A percentile compares a stretch with the other conserved stretches of the same genome.
Evolutionary conservation across 2,113 vertebrate species (phyloP).

Genomic region (Microtus ochrogaster): DNA sequence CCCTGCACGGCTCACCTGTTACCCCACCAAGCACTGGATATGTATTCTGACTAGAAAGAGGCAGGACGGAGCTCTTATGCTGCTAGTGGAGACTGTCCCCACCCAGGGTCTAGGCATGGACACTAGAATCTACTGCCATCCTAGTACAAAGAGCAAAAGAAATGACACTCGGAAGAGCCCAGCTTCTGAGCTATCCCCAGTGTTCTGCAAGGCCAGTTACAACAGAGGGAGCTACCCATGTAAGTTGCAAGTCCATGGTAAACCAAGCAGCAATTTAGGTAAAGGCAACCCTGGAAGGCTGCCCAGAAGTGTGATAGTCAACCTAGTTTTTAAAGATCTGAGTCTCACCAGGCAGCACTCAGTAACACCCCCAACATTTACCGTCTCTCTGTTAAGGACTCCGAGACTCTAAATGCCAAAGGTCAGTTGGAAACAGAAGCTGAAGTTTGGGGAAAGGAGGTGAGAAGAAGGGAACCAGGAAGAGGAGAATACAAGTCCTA

Average conservation of each 20-base stretch:
- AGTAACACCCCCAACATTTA: neutral
- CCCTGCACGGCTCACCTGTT: neutral
- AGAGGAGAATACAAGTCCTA: neutral
- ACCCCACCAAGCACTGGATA: neutral
- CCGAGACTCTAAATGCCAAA: neutral
- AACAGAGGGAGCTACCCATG: neutral
- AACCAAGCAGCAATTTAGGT: slow-evolving; percentile 1
- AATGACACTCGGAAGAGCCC: neutral
- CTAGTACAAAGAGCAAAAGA: neutral
- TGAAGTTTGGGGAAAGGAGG: neutral
- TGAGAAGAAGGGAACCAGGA: neutral
- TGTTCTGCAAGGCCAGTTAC: neutral
- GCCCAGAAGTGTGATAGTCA: neutral
- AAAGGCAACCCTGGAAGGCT: slow-evolving; percentile 8
- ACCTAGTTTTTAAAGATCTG: slow-evolving; percentile 44
- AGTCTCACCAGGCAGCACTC: neutral
- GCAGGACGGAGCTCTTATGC: too few species aligned
- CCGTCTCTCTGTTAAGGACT: neutral
- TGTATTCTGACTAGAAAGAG: neutral
- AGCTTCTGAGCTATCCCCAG: neutral
- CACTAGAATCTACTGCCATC: neutral
- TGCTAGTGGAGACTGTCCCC: neutral
- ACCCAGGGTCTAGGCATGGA: neutral
- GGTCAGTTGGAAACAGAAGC: neutral
- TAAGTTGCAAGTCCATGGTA: neutral